Percentiles rank a stretch among this genome's conserved stretches.
phyloP scores from a whole-genome alignment of 2,113 vertebrate genomes.

The Cacatua alba region DNA sequence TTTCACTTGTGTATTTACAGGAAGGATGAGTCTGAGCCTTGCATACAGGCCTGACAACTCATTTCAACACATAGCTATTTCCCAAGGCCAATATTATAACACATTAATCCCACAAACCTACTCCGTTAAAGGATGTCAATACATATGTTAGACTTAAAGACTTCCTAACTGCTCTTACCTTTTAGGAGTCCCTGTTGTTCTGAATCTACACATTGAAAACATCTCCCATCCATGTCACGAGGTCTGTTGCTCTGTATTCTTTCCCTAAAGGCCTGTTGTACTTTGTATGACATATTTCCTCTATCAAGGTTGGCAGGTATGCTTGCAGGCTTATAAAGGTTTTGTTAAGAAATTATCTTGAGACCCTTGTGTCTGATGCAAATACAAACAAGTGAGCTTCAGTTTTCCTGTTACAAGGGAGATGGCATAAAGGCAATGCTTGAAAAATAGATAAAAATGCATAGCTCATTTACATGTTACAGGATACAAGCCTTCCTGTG shows the following conservation, averaged over 20 bases:
- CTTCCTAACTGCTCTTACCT: not conserved
- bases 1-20: not conserved
- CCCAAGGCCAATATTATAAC: not conserved
- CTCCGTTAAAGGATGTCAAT: not conserved
- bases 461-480: not conserved
- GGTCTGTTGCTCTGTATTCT: not conserved
- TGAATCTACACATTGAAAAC: not conserved
- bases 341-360: slow-evolving; percentile 30
- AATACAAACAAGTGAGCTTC: not conserved
- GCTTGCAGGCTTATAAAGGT: not conserved
- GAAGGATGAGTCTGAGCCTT: not conserved
- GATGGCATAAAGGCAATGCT: not conserved
- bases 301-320: slow-evolving; percentile 17
- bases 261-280: not conserved
- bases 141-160: not conserved
- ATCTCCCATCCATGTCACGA: not conserved
- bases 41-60: not conserved
- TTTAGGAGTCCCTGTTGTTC: not conserved
- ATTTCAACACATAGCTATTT: not conserved
- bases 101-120: not conserved
- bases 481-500: not conserved
- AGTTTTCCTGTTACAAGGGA: not conserved
- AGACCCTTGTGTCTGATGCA: not conserved
- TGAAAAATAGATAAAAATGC: not conserved
- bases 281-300: not conserved